These are phyloP conservation scores for Temnothorax rugatulus DNA, from an alignment of 2,888 invertebrate genomes.

Conservation along the genomic window DNA sequence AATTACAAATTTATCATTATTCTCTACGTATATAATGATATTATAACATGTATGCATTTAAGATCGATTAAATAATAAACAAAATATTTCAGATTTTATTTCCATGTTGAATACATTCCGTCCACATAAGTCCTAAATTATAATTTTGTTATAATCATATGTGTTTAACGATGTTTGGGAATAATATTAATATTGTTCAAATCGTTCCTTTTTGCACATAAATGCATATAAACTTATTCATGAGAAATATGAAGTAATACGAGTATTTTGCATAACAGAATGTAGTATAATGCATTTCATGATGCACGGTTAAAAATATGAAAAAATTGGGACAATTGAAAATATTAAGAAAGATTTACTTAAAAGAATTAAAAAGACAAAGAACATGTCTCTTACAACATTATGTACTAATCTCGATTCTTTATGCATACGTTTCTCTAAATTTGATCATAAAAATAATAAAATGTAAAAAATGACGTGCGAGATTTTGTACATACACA, in stretches of 20 bases:
- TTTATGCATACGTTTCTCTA: background rate
- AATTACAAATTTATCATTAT: constrained; percentile 8
- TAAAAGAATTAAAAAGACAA: background rate
- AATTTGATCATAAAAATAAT: background rate
- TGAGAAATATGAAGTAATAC: background rate
- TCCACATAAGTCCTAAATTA: constrained; percentile 12
- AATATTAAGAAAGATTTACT: constrained; percentile 15
- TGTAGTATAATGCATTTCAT: constrained; percentile 5
- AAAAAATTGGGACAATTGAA: background rate
- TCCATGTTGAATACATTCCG: background rate
- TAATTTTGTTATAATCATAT: background rate
- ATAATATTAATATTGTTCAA: background rate
- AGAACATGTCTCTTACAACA: background rate
- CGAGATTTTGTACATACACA: constrained; percentile 17
- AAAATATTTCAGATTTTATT: background rate
- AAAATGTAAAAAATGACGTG: constrained; percentile 5
- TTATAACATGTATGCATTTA: background rate
- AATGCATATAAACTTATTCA: constrained; percentile 24
- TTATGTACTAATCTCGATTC: constrained; percentile 38
- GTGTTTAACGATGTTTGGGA: background rate
- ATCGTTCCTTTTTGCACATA: background rate
- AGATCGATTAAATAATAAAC: background rate
- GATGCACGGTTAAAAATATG: constrained; percentile 7
- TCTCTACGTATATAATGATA: background rate
- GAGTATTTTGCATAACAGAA: background rate